Evolutionary conservation across 2,113 vertebrate genomes (phyloP).

Genomic region (Phyllostomus discolor): DNA sequence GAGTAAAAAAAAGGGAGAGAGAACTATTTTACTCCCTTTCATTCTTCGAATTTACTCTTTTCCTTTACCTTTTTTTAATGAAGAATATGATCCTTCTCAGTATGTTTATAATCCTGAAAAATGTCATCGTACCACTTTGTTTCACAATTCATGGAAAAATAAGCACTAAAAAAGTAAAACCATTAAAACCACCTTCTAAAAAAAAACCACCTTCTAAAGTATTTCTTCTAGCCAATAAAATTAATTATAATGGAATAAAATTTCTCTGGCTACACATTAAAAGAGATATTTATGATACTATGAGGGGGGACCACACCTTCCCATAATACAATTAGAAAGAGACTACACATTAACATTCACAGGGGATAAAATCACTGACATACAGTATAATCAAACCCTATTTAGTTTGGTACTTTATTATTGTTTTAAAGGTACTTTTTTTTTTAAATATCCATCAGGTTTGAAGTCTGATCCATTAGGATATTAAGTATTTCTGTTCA

Average conservation of each 20-base stretch:
- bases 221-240: constrained; percentile 39
- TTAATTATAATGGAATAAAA: constrained; percentile 33
- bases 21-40: neutral
- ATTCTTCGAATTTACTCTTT: neutral
- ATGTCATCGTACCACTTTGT: neutral
- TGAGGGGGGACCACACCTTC: neutral
- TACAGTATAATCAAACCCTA: constrained; percentile 56
- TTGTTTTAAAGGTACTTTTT: constrained; percentile 9
- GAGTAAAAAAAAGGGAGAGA: neutral
- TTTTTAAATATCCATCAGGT: constrained; percentile 44
- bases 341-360: constrained; percentile 57
- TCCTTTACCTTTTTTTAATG: neutral
- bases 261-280: constrained; percentile 37
- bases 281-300: constrained; percentile 30
- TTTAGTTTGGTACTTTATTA: constrained; percentile 49
- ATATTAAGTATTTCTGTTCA: constrained; percentile 49
- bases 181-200: constrained; percentile 38
- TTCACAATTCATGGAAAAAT: constrained; percentile 32
- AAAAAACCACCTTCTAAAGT: constrained; percentile 31
- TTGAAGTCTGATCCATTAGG: constrained; percentile 50
- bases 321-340: constrained; percentile 52
- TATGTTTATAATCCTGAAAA: constrained; percentile 5
- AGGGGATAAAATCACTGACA: constrained; percentile 60
- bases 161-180: neutral
- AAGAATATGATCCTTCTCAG: constrained; percentile 28